Conservation (phyloP, 2,113 vertebrate genomes). For the Probosciger aterrimus region DNA sequence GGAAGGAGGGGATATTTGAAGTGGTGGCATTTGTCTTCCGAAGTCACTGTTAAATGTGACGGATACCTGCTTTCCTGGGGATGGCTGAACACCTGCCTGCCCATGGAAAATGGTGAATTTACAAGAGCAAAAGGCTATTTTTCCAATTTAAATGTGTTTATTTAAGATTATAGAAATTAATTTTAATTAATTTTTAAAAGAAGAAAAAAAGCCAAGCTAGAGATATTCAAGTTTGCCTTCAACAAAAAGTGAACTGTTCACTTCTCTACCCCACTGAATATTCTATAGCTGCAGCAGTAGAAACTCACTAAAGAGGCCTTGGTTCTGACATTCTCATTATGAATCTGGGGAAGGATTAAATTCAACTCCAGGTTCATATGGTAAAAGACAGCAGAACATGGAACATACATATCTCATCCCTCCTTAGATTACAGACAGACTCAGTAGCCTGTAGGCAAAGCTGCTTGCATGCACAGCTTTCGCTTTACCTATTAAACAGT, state of each 20-base stretch:
- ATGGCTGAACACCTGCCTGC: not conserved
- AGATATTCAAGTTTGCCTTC: not conserved
- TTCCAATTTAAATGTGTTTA: not conserved
- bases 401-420: not conserved
- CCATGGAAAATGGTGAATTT: not conserved
- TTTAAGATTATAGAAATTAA: not conserved
- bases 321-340: not conserved
- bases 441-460: not conserved
- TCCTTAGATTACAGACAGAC: not conserved
- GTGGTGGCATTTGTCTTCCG: too few species aligned
- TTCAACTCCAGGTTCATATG: not conserved
- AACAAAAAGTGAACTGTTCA: not conserved
- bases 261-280: not conserved
- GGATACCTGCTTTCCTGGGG: not conserved
- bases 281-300: not conserved
- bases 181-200: not conserved
- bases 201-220: not conserved
- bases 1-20: too few species aligned
- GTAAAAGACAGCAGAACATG: not conserved
- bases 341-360: not conserved
- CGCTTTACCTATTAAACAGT: not conserved
- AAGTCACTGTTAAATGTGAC: too few species aligned
- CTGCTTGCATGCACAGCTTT: not conserved
- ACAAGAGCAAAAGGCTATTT: not conserved
- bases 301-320: not conserved